phyloP scores from a whole-genome alignment of 2,797 vertebrate genomes.

The Corythornis leucogaster region DNA sequence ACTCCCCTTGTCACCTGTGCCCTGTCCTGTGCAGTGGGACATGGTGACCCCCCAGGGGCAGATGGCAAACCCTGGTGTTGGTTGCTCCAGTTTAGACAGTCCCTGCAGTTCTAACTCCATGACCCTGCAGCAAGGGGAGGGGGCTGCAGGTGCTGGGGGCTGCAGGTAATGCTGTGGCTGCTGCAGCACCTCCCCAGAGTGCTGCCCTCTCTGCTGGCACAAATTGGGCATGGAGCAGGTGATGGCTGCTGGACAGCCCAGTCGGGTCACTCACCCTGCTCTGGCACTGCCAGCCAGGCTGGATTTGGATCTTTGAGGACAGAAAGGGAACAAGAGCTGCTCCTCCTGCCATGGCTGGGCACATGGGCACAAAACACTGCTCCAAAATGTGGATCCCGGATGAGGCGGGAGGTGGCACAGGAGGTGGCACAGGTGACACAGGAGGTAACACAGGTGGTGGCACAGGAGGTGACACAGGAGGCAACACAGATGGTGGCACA shows the following conservation, averaged over 20 bases:
- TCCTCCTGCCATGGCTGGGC: not conserved
- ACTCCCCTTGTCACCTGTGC: fast-evolving
- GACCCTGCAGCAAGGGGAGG: not conserved
- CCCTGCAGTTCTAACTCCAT: not conserved
- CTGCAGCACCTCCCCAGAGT: not conserved
- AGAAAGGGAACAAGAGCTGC: not conserved
- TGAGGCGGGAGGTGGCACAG: slow-evolving; percentile 53
- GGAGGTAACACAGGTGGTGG: no score
- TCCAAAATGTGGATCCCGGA: not conserved
- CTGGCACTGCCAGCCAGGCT: not conserved
- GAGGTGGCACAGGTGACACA: no score
- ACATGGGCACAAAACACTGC: not conserved
- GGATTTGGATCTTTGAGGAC: not conserved
- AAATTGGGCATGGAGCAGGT: not conserved
- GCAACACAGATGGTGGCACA: no score
- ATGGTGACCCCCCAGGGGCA: not conserved
- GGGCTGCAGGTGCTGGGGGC: fast-evolving
- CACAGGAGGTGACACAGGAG: no score
- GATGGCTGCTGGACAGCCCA: not conserved
- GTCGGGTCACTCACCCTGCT: not conserved
- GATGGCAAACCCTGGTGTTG: not conserved
- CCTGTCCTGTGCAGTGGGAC: fast-evolving
- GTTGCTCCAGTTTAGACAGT: not conserved
- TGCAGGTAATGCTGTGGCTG: not conserved
- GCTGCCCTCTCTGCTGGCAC: not conserved